Evolutionary conservation across 2,888 invertebrate species (phyloP).

Genomic region (Drosophila kuntzei): DNA sequence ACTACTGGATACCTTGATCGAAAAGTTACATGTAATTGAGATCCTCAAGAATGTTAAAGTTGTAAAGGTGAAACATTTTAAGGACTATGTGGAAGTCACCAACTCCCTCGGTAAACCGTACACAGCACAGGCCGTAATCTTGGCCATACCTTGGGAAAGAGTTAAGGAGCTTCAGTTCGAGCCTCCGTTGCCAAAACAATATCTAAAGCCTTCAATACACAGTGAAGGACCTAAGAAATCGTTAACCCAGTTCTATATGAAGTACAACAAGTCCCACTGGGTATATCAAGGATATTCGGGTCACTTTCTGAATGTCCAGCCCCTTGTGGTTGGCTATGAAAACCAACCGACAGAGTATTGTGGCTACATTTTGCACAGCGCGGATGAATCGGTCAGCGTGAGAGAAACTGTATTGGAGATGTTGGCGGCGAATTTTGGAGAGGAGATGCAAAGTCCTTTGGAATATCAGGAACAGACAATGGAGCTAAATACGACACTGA

Average conservation of each 20-base stretch:
- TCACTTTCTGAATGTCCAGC: slow-evolving; percentile 61
- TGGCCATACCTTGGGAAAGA: slow-evolving; percentile 83
- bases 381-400: slow-evolving; percentile 52
- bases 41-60: slow-evolving; percentile 49
- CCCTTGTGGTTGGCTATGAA: slow-evolving; percentile 76
- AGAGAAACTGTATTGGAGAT: slow-evolving; percentile 62
- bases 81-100: slow-evolving; percentile 73
- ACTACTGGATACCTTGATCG: slow-evolving; percentile 63
- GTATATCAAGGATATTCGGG: slow-evolving; percentile 77
- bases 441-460: slow-evolving; percentile 75
- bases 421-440: slow-evolving; percentile 73
- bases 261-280: slow-evolving; percentile 81
- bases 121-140: slow-evolving; percentile 69
- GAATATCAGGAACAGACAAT: slow-evolving; percentile 66
- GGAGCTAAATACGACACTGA: slow-evolving; percentile 58
- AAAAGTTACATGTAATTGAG: slow-evolving; percentile 20
- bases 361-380: slow-evolving; percentile 78
- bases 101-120: slow-evolving; percentile 62
- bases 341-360: slow-evolving; percentile 54
- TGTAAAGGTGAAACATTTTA: slow-evolving; percentile 70
- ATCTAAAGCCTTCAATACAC: slow-evolving; percentile 22
- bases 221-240: slow-evolving; percentile 13
- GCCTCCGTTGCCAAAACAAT: slow-evolving; percentile 75
- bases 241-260: slow-evolving; percentile 75
- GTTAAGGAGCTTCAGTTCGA: slow-evolving; percentile 69